phyloP scores from a whole-genome alignment of 2,797 vertebrate species.

The Paramormyrops hopkinsi region DNA sequence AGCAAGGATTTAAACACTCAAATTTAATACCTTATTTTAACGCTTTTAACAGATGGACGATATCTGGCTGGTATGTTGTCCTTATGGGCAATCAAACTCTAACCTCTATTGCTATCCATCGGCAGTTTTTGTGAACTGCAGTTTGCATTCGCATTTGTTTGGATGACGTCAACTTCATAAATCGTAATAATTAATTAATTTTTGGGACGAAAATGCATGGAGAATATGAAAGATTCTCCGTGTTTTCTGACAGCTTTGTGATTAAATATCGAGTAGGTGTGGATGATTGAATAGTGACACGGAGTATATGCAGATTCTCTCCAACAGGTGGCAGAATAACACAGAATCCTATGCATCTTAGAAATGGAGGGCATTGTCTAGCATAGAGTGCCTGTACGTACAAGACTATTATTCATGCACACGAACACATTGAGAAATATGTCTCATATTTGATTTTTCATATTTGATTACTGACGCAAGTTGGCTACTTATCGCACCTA shows the following conservation, averaged over 20 bases:
- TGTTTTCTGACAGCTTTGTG: neutral
- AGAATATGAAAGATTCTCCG: neutral
- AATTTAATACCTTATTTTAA: neutral
- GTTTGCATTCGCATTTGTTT: neutral
- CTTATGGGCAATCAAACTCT: neutral
- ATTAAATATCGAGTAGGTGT: neutral
- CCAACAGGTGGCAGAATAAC: constrained; percentile 22
- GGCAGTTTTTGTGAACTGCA: neutral
- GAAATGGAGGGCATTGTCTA: neutral
- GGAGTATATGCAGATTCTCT: neutral
- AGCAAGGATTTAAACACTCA: neutral
- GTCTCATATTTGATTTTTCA: neutral
- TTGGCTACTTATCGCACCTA: neutral
- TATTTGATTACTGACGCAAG: neutral
- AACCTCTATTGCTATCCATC: neutral
- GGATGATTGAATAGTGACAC: neutral
- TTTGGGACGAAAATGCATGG: neutral
- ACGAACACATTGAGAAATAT: neutral
- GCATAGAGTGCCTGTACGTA: neutral
- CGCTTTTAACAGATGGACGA: neutral
- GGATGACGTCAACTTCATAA: neutral
- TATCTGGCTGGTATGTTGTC: neutral
- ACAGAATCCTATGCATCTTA: neutral
- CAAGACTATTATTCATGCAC: neutral
- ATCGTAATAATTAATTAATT: neutral